Conservation (phyloP, 2,888 invertebrate genomes). For the Mythimna pallens region DNA sequence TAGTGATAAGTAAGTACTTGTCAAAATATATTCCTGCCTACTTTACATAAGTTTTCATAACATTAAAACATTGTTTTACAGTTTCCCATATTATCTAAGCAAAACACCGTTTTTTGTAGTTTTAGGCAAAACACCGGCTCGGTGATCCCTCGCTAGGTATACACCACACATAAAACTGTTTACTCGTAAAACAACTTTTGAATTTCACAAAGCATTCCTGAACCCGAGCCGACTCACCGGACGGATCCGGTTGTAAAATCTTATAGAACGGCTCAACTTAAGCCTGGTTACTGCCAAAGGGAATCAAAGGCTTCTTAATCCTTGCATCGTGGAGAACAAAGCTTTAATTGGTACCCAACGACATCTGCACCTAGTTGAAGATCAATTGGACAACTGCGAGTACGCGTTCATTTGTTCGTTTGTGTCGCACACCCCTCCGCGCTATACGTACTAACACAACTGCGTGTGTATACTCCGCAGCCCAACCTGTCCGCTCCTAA, state of each 20-base stretch:
- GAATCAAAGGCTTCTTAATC: slow-evolving; percentile 7
- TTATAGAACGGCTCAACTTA: slow-evolving; percentile 8
- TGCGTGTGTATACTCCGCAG: neutral
- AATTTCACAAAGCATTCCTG: neutral
- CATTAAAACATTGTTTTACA: too few relatives aligned
- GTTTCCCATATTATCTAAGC: too few relatives aligned
- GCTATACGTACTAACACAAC: neutral
- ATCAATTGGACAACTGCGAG: neutral
- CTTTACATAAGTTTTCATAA: too few relatives aligned
- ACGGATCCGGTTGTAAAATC: neutral
- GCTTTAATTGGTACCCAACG: neutral
- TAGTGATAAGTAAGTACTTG: neutral
- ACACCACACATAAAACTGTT: slow-evolving; percentile 1
- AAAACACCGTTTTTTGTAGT: too few relatives aligned
- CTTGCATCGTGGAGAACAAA: neutral
- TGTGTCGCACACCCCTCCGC: slow-evolving; percentile 10
- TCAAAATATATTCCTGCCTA: neutral
- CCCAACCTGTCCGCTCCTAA: slow-evolving; percentile 1
- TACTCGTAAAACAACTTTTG: neutral
- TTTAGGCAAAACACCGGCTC: too few relatives aligned
- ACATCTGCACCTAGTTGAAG: slow-evolving; percentile 7
- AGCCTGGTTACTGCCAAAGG: slow-evolving; percentile 5
- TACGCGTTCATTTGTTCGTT: neutral
- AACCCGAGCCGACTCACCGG: neutral
- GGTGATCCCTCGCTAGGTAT: too few relatives aligned